These are phyloP conservation scores for Amazona ochrocephala DNA, from an alignment of 2,797 vertebrate genomes.

Conservation along the genomic window DNA sequence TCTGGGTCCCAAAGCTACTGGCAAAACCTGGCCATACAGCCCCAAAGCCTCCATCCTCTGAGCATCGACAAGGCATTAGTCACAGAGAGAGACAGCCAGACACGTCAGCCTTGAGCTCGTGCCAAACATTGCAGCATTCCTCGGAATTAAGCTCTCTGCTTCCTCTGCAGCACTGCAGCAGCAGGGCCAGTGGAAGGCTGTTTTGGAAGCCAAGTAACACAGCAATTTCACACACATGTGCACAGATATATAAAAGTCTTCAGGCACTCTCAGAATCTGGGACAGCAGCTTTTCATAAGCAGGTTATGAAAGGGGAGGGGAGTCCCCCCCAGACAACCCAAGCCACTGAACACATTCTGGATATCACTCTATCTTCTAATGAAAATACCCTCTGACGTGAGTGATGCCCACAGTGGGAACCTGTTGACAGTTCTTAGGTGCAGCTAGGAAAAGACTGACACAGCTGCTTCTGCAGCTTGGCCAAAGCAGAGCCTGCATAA, in stretches of 20 bases:
- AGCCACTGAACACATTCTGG: not conserved
- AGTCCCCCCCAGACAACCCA: not conserved
- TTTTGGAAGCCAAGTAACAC: not conserved
- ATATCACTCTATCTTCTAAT: not conserved
- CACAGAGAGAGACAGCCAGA: not conserved
- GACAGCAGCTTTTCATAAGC: not conserved
- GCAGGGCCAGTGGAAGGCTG: not conserved
- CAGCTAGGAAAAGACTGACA: not conserved
- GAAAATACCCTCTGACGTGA: not conserved
- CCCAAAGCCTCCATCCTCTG: not conserved
- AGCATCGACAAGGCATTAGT: not conserved
- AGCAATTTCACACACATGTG: not conserved
- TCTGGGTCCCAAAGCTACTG: not conserved
- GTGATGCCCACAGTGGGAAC: not conserved
- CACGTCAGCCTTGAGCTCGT: not conserved
- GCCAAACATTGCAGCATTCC: constrained; percentile 32
- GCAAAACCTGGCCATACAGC: not conserved
- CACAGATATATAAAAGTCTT: not conserved
- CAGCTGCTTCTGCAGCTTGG: not conserved
- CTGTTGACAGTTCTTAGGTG: not conserved
- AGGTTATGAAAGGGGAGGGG: not conserved
- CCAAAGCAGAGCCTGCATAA: not conserved
- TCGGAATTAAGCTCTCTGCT: not conserved
- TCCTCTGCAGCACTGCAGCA: not conserved
- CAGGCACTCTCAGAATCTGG: not conserved